phyloP scores from a whole-genome alignment of 2,888 invertebrate species.

The Meganola albula region DNA sequence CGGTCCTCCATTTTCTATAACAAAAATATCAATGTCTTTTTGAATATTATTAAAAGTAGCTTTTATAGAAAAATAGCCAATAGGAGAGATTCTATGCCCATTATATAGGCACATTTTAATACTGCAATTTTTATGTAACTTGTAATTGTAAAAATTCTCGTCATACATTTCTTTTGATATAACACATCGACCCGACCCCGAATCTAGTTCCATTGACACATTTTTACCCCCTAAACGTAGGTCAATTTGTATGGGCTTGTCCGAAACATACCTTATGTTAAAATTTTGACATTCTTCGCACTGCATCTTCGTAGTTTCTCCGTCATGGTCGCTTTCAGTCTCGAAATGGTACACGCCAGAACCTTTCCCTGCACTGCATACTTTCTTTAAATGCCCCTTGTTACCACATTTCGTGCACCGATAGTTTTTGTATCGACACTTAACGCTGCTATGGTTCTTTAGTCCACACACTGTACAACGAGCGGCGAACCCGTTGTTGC shows the following conservation, averaged over 20 bases:
- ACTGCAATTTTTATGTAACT: not conserved
- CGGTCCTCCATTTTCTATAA: conserved; percentile 21
- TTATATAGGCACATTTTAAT: conserved; percentile 9
- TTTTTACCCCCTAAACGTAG: not conserved
- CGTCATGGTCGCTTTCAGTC: not conserved
- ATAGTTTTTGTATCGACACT: conserved; percentile 20
- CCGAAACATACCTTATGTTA: conserved; percentile 5
- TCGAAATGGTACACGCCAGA: not conserved
- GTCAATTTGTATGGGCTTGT: not conserved
- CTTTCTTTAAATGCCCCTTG: conserved; percentile 19
- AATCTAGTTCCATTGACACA: conserved; percentile 2
- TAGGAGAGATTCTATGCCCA: not conserved
- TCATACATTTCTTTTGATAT: not conserved
- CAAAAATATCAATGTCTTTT: conserved; percentile 15
- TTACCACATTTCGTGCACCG: conserved; percentile 18
- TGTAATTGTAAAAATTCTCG: not conserved
- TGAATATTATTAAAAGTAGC: not conserved
- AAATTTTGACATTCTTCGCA: not conserved
- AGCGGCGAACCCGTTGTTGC: not conserved
- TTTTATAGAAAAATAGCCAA: not conserved
- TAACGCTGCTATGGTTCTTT: conserved; percentile 1
- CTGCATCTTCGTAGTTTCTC: not conserved
- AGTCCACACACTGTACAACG: not conserved
- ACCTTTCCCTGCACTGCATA: conserved; percentile 6
- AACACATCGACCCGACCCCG: not conserved